Evolutionary conservation across 2,113 vertebrate genomes (phyloP).

Genomic region (Actenoides hombroni): DNA sequence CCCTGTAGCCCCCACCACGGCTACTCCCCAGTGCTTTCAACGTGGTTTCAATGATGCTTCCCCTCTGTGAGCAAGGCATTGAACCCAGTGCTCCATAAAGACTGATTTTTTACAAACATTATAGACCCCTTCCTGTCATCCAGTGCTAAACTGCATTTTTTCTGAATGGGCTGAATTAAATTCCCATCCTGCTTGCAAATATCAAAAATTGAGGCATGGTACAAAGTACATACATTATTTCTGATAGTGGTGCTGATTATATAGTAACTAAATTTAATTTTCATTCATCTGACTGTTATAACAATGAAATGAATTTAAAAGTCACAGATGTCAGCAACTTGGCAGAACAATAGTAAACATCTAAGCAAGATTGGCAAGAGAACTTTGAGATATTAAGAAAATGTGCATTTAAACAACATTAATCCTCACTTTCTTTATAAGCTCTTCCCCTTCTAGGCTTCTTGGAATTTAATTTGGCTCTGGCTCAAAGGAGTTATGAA

Average conservation of each 20-base stretch:
- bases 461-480: conserved; percentile 56
- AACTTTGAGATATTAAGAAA: conserved; percentile 34
- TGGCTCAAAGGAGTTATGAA: conserved; percentile 50
- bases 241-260: background rate
- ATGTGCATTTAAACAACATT: conserved; percentile 29
- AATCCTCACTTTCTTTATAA: conserved; percentile 27
- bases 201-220: background rate
- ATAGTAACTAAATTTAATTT: conserved; percentile 5
- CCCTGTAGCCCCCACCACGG: background rate
- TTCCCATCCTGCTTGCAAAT: background rate
- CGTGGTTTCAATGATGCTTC: background rate
- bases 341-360: conserved; percentile 55
- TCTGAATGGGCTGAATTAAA: background rate
- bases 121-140: background rate
- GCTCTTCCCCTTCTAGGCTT: conserved; percentile 34
- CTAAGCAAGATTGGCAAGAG: conserved; percentile 11
- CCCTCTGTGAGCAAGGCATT: background rate
- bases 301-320: conserved; percentile 52
- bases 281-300: conserved; percentile 16
- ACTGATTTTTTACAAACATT: background rate
- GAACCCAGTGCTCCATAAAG: background rate
- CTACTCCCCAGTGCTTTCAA: background rate
- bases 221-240: background rate
- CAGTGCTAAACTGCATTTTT: background rate
- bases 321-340: conserved; percentile 52